Evolutionary conservation across 2,797 vertebrate species (phyloP).

Genomic region (Myotis daubentonii): DNA sequence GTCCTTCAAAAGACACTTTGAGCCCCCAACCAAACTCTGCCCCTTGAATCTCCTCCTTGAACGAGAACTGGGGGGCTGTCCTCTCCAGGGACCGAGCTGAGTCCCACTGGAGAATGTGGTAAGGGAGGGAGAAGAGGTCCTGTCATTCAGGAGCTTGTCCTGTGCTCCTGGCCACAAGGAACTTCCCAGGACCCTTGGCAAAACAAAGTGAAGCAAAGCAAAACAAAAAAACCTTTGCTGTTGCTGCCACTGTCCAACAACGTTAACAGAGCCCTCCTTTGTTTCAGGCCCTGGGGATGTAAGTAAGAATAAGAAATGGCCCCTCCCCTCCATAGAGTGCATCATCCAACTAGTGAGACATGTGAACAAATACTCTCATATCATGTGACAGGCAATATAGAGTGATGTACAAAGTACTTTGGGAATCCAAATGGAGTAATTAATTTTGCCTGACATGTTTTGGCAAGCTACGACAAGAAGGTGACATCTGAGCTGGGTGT

Average conservation of each 20-base stretch:
- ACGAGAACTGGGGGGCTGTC: not conserved
- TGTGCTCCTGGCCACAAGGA: not conserved
- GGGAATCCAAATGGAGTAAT: not conserved
- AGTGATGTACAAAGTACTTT: not conserved
- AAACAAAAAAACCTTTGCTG: not conserved
- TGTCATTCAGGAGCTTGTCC: not conserved
- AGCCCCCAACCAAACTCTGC: not conserved
- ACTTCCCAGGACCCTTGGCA: not conserved
- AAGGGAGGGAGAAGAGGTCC: not conserved
- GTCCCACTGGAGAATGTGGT: not conserved
- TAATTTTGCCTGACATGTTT: not conserved
- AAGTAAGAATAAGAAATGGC: not conserved
- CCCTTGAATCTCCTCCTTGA: not conserved
- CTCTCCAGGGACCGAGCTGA: not conserved
- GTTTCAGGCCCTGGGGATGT: not conserved
- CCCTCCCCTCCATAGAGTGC: not conserved
- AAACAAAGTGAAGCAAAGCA: not conserved
- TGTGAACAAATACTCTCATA: not conserved
- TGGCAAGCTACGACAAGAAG: conserved; percentile 9
- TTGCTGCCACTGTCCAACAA: not conserved
- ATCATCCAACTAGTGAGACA: not conserved
- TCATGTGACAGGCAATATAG: too few relatives aligned
- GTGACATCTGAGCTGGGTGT: not conserved
- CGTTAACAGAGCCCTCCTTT: not conserved
- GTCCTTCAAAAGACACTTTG: not conserved